A percentile compares a stretch with the other conserved stretches of the same genome.
Conservation (phyloP, 2,797 vertebrate species). For the Sebastes minor region DNA sequence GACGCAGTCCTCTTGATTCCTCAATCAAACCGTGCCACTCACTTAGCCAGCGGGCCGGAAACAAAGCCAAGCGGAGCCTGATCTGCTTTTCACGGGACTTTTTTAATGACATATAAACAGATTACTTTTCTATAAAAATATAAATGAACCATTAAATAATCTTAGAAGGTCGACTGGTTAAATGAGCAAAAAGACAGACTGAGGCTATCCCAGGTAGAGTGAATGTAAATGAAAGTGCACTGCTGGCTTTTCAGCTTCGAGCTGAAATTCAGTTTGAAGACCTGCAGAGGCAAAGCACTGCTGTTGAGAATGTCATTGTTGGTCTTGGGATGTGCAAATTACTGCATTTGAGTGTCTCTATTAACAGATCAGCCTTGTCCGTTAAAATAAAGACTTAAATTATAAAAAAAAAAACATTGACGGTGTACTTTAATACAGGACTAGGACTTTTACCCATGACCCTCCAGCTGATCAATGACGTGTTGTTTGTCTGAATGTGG, state of each 20-base stretch:
- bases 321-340: not conserved
- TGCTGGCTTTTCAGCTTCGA: not conserved
- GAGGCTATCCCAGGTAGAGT: not conserved
- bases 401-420: not conserved
- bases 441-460: not conserved
- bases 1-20: conserved; percentile 37
- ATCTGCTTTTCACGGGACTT: conserved; percentile 13
- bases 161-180: not conserved
- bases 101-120: not conserved
- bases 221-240: not conserved
- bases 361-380: not conserved
- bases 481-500: not conserved
- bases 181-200: conserved; percentile 13
- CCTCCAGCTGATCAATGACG: not conserved
- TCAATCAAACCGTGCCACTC: conserved; percentile 32
- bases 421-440: not conserved
- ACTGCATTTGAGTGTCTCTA: not conserved
- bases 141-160: conserved; percentile 11
- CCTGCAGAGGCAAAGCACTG: not conserved
- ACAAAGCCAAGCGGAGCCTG: not conserved
- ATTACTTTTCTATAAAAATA: conserved; percentile 1
- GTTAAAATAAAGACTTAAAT: not conserved
- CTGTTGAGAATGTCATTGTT: not conserved
- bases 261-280: not conserved
- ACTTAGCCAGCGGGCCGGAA: conserved; percentile 3